Conservation (phyloP, 2,888 invertebrate genomes). For the Trachelus troglodyta region DNA sequence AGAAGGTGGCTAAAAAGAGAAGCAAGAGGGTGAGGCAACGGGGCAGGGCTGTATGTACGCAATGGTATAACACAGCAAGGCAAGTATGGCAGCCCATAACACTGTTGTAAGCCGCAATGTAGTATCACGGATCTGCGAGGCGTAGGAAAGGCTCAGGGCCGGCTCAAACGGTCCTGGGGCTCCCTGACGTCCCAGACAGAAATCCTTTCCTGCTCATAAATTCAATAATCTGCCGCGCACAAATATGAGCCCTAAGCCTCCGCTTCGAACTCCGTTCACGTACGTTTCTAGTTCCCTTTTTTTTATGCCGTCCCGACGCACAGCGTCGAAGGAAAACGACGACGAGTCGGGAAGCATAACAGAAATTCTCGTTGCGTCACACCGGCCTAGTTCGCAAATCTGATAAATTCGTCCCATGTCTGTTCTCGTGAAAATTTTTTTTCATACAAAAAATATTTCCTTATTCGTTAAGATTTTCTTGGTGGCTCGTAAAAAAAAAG, state of each 20-base stretch:
- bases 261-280: conserved; percentile 43
- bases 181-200: conserved; percentile 9
- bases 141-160: conserved; percentile 1
- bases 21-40: background rate
- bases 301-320: background rate
- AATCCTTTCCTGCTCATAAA: conserved; percentile 44
- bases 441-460: no score
- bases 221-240: conserved; percentile 47
- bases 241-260: conserved; percentile 40
- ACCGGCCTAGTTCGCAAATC: background rate
- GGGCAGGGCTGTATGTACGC: background rate
- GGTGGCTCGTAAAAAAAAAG: no score
- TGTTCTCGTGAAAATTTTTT: background rate
- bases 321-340: background rate
- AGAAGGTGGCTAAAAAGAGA: background rate
- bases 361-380: background rate
- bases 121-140: conserved; percentile 15
- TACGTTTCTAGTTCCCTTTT: conserved; percentile 25
- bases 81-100: background rate
- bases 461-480: no score
- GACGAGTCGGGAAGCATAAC: background rate
- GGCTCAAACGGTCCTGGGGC: background rate
- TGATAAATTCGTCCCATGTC: background rate
- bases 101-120: conserved; percentile 18
- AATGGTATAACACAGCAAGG: background rate